These are phyloP conservation scores for Astyanax mexicanus DNA, from an alignment of 2,797 vertebrate species.

Conservation along the genomic window DNA sequence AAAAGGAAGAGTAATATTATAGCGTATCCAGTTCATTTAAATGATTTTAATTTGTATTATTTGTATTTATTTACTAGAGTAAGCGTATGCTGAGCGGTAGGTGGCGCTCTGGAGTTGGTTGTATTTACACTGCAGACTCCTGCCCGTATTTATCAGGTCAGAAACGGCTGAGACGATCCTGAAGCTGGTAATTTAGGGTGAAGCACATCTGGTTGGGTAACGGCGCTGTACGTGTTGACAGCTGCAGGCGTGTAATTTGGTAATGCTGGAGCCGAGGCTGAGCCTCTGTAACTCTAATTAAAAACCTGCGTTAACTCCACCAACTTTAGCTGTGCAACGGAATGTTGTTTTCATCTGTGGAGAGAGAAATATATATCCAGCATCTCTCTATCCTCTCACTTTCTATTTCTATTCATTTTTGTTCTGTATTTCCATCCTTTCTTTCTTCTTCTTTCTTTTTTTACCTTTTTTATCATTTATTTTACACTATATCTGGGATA, in stretches of 20 bases:
- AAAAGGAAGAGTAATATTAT: too few species aligned
- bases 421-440: background rate
- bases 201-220: conserved; percentile 69
- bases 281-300: conserved; percentile 71
- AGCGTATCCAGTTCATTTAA: too few species aligned
- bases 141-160: background rate
- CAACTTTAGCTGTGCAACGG: conserved; percentile 68
- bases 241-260: conserved; percentile 50
- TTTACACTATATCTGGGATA: too few species aligned
- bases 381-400: too few species aligned
- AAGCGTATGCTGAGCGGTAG: background rate
- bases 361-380: conserved; percentile 23
- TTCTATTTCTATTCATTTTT: too few species aligned
- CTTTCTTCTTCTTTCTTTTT: conserved; percentile 24
- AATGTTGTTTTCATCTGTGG: conserved; percentile 69
- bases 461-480: too few species aligned
- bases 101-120: background rate
- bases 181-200: conserved; percentile 62
- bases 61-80: background rate
- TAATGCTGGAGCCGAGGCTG: conserved; percentile 29
- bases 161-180: conserved; percentile 55
- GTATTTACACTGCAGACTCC: background rate
- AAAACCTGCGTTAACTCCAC: conserved; percentile 72
- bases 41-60: background rate
- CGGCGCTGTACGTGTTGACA: conserved; percentile 53